phyloP scores from a whole-genome alignment of 1,140 invertebrate species.

The Plectrocnemia conspersa region DNA sequence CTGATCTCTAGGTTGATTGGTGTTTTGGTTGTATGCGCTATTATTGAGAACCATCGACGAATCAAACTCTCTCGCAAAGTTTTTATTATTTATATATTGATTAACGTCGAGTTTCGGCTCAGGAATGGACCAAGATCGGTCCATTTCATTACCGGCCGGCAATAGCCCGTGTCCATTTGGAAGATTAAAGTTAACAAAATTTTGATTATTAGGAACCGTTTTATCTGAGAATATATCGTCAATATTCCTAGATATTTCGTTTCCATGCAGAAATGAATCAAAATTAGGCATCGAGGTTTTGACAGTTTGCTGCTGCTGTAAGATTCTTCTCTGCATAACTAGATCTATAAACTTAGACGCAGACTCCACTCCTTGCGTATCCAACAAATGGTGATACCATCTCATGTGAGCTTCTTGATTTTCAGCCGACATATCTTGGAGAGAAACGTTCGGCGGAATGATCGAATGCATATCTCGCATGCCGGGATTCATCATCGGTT shows the following conservation, averaged over 20 bases:
- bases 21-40: conserved; percentile 25
- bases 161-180: conserved; percentile 25
- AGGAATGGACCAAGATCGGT: conserved; percentile 24
- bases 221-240: conserved; percentile 30
- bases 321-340: conserved; percentile 23
- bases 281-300: conserved; percentile 19
- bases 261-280: conserved; percentile 18
- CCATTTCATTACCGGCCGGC: conserved; percentile 10
- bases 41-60: conserved; percentile 26
- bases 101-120: conserved; percentile 17
- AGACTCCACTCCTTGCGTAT: conserved; percentile 41
- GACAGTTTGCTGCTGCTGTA: conserved; percentile 22
- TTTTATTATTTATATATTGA: conserved; percentile 30
- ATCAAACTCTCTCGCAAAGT: conserved; percentile 27
- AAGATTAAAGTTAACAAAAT: conserved; percentile 29
- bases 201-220: conserved; percentile 23
- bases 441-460: conserved; percentile 36
- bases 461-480: conserved; percentile 42
- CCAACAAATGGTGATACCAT: conserved; percentile 46
- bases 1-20: conserved; percentile 25
- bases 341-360: conserved; percentile 43
- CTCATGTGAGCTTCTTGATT: conserved; percentile 37
- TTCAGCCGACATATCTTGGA: conserved; percentile 29
- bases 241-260: conserved; percentile 24
- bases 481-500: conserved; percentile 40